phyloP scores from a whole-genome alignment of 92 coral and sea anemone genomes.

The Micromussa lordhowensis region DNA sequence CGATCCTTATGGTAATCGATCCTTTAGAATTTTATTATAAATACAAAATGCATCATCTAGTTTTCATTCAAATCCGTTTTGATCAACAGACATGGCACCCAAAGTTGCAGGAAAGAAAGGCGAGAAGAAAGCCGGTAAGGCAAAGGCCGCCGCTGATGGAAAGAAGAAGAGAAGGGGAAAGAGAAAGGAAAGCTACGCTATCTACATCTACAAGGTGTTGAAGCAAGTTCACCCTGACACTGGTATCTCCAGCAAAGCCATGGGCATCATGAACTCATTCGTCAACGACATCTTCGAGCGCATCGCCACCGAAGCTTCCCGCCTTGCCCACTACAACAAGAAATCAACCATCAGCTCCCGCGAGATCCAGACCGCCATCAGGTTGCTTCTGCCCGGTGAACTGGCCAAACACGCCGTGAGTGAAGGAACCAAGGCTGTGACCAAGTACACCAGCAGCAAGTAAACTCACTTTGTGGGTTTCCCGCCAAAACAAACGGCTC shows the following conservation, averaged over 20 bases:
- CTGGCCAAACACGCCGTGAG: conserved; percentile 91
- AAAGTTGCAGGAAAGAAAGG: conserved; percentile 37
- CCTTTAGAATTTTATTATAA: too few species aligned
- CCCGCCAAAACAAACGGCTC: conserved; percentile 73
- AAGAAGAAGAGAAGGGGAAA: conserved; percentile 41
- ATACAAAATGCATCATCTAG: too few species aligned
- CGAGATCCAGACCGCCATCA: conserved; percentile 78
- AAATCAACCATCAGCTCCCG: conserved; percentile 87
- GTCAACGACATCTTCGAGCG: conserved; percentile 78
- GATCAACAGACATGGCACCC: too few species aligned
- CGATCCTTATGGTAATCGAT: too few species aligned
- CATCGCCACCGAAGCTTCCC: conserved; percentile 84
- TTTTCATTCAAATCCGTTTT: too few species aligned
- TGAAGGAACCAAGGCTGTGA: conserved; percentile 85
- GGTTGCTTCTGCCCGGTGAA: conserved; percentile 82
- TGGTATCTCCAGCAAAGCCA: conserved; percentile 85
- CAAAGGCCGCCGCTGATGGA: conserved; percentile 48
- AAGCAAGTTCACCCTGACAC: conserved; percentile 82
- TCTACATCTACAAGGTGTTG: conserved; percentile 47
- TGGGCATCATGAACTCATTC: conserved; percentile 86
- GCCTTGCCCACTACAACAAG: conserved; percentile 84
- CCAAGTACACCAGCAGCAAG: conserved; percentile 96
- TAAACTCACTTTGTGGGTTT: conserved; percentile 52
- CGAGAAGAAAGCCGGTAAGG: conserved; percentile 56
- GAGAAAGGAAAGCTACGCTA: conserved; percentile 34